Evolutionary conservation across 2,797 vertebrate genomes (phyloP).

Genomic region (Streptopelia turtur): DNA sequence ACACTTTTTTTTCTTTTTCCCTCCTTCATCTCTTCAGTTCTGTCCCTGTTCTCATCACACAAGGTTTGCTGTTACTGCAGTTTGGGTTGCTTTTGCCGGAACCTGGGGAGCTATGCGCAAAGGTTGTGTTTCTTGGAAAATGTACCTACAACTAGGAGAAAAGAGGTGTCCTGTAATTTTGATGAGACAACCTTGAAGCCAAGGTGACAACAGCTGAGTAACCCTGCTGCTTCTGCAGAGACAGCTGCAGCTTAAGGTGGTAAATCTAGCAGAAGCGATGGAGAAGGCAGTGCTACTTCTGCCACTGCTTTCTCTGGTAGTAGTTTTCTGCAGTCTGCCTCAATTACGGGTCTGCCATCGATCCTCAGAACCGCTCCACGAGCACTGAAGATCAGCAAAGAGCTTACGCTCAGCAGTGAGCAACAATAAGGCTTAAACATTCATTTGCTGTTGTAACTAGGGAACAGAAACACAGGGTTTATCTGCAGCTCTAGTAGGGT

Average conservation of each 20-base stretch:
- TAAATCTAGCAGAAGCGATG: background rate
- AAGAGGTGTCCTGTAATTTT: background rate
- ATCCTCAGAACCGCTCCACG: background rate
- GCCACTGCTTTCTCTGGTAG: background rate
- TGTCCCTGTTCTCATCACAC: background rate
- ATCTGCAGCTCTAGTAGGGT: background rate
- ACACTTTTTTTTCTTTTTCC: background rate
- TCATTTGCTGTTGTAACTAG: background rate
- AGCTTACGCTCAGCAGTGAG: background rate
- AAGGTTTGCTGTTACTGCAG: background rate
- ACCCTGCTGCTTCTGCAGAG: background rate
- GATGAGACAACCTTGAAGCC: background rate
- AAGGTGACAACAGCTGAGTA: background rate
- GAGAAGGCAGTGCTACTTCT: background rate
- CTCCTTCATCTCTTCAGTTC: background rate
- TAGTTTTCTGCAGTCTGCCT: background rate
- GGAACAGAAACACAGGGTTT: background rate
- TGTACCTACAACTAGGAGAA: background rate
- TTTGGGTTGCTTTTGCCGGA: background rate
- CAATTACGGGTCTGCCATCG: background rate
- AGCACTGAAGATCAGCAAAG: background rate
- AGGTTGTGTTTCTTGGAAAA: background rate
- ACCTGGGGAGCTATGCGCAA: background rate
- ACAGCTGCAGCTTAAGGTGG: background rate
- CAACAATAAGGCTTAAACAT: background rate